A percentile compares a stretch with the other conserved stretches of the same genome.
These are phyloP conservation scores for Pseudanteris insignis DNA, from an alignment of 2,888 invertebrate species.

Conservation along the genomic window DNA sequence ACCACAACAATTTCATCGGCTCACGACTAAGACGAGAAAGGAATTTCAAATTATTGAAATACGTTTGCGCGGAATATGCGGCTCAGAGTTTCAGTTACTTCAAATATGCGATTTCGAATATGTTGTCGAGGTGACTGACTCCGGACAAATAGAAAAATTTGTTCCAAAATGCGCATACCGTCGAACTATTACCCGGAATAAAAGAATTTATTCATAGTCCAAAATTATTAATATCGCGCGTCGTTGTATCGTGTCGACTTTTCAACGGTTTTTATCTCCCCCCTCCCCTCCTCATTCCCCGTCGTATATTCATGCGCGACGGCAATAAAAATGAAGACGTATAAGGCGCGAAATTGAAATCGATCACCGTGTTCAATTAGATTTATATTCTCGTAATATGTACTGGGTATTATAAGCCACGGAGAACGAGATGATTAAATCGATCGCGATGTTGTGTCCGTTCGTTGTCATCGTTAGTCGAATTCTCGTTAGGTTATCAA, in stretches of 20 bases:
- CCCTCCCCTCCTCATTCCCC: background rate
- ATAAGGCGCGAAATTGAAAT: no score
- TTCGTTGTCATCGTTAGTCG: no score
- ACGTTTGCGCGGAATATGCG: constrained; percentile 35
- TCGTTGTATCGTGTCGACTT: background rate
- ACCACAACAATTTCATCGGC: constrained; percentile 38
- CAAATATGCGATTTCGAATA: constrained; percentile 40
- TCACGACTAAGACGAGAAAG: constrained; percentile 32
- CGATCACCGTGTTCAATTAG: no score
- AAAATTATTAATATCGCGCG: constrained; percentile 28
- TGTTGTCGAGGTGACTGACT: constrained; percentile 36
- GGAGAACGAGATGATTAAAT: no score
- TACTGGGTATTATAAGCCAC: no score
- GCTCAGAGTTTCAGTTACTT: constrained; percentile 40
- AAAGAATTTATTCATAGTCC: constrained; percentile 28
- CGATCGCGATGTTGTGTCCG: no score
- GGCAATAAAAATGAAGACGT: no score
- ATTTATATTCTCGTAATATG: no score
- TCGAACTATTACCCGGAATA: constrained; percentile 20
- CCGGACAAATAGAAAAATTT: constrained; percentile 29
- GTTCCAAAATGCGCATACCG: constrained; percentile 28
- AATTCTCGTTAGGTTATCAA: no score
- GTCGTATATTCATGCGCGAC: no score
- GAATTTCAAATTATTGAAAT: constrained; percentile 41
- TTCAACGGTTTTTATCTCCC: constrained; percentile 2